A percentile compares a stretch with the other conserved stretches of the same genome.
Evolutionary conservation across 2,113 vertebrate genomes (phyloP).

Genomic region (Steatornis caripensis): DNA sequence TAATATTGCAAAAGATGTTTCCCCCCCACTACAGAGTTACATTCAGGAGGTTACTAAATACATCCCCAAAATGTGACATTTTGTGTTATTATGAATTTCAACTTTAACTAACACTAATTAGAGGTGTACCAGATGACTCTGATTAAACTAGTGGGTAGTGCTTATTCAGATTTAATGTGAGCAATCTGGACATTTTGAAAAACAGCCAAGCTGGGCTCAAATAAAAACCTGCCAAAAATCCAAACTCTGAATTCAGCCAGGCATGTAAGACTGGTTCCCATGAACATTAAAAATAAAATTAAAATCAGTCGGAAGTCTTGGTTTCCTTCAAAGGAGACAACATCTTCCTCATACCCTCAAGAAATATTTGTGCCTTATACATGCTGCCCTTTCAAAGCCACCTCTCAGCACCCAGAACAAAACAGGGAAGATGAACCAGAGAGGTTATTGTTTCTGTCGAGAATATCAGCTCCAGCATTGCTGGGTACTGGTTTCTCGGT

Average conservation of each 20-base stretch:
- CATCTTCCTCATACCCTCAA: conserved; percentile 35
- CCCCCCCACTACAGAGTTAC: neutral
- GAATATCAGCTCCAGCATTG: neutral
- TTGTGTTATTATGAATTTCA: conserved; percentile 47
- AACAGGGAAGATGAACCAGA: neutral
- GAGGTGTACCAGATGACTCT: conserved; percentile 62
- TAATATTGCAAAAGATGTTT: neutral
- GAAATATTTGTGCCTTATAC: conserved; percentile 32
- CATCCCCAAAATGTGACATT: neutral
- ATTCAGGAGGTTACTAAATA: neutral
- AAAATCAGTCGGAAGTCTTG: conserved; percentile 68
- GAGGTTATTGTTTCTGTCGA: neutral
- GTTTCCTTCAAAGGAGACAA: conserved; percentile 45
- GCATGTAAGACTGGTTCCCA: conserved; percentile 66
- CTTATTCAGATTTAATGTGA: conserved; percentile 72
- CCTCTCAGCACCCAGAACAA: conserved; percentile 16
- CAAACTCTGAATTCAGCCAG: conserved; percentile 66
- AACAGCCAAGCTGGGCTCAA: conserved; percentile 69
- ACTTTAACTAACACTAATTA: conserved; percentile 68
- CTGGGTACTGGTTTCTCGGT: conserved; percentile 3
- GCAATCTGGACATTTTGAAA: conserved; percentile 74
- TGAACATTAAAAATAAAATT: conserved; percentile 74
- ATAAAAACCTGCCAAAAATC: conserved; percentile 74
- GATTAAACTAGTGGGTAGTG: conserved; percentile 68
- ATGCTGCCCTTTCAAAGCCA: conserved; percentile 46